Conservation (phyloP, 2,797 vertebrate genomes). For the Hybognathus amarus region DNA sequence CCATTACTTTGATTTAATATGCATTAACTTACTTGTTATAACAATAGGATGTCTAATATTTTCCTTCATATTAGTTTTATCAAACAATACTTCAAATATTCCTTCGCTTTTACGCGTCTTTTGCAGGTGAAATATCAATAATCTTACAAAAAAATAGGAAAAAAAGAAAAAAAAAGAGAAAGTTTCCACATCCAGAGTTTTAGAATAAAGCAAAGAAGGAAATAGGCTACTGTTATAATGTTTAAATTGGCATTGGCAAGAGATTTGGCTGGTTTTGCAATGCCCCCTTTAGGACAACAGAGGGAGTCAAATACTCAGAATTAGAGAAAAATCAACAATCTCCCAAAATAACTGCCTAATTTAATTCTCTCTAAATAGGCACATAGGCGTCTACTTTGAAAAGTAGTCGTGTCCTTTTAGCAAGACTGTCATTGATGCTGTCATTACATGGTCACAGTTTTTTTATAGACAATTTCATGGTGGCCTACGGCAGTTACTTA, state of each 20-base stretch:
- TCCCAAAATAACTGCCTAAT: neutral
- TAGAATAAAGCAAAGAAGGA: neutral
- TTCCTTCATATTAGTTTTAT: neutral
- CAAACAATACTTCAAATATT: neutral
- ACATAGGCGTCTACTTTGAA: neutral
- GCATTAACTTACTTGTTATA: neutral
- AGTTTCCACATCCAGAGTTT: neutral
- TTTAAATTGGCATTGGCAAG: neutral
- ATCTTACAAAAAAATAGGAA: neutral
- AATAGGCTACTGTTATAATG: neutral
- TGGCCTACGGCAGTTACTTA: neutral
- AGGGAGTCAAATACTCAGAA: constrained; percentile 64
- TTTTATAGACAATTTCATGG: neutral
- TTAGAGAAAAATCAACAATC: constrained; percentile 61
- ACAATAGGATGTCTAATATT: neutral
- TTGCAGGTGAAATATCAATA: neutral
- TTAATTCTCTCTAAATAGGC: neutral
- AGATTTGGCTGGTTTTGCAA: neutral
- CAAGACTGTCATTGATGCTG: neutral
- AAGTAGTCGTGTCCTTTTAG: neutral
- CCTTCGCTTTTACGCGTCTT: too few species aligned
- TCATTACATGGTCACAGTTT: neutral
- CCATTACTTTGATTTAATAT: neutral
- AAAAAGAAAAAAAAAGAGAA: too few species aligned
- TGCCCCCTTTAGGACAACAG: constrained; percentile 39